Percentiles rank a stretch among this genome's conserved stretches.
These are phyloP conservation scores for Heliconius sara DNA, from an alignment of 2,888 invertebrate genomes.

Conservation along the genomic window DNA sequence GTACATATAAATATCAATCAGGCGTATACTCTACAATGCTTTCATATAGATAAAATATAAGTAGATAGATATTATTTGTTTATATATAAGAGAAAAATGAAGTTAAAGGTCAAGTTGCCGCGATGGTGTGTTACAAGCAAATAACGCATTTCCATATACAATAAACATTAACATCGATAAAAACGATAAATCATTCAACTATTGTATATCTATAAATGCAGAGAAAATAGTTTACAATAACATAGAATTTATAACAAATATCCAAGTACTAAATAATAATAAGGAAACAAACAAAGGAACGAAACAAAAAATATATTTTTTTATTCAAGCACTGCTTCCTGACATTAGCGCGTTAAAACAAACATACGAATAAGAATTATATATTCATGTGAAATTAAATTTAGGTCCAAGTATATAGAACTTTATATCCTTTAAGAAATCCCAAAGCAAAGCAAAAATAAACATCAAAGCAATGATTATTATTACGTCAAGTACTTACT, in stretches of 20 bases:
- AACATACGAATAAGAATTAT: no score
- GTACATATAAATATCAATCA: not conserved
- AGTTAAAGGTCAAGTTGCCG: conserved; percentile 18
- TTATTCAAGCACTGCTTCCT: no score
- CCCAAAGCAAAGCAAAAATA: no score
- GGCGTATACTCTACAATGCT: not conserved
- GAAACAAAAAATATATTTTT: no score
- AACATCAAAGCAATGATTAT: no score
- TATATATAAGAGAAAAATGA: conserved; percentile 24
- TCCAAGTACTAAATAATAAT: not conserved
- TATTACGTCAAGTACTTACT: no score
- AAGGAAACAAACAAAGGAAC: not conserved
- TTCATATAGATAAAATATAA: not conserved
- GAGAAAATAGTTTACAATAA: conserved; percentile 1
- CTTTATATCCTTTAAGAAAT: no score
- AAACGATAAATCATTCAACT: not conserved
- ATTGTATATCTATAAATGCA: not conserved
- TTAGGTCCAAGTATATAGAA: no score
- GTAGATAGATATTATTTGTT: conserved; percentile 1
- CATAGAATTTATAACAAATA: not conserved
- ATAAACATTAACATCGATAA: conserved; percentile 6
- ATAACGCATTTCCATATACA: conserved; percentile 20
- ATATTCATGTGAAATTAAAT: no score
- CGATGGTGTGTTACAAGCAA: conserved; percentile 14
- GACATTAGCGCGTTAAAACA: no score